Evolutionary conservation across 2,797 vertebrate genomes (phyloP).

Genomic region (Chaenodraco wilsoni): DNA sequence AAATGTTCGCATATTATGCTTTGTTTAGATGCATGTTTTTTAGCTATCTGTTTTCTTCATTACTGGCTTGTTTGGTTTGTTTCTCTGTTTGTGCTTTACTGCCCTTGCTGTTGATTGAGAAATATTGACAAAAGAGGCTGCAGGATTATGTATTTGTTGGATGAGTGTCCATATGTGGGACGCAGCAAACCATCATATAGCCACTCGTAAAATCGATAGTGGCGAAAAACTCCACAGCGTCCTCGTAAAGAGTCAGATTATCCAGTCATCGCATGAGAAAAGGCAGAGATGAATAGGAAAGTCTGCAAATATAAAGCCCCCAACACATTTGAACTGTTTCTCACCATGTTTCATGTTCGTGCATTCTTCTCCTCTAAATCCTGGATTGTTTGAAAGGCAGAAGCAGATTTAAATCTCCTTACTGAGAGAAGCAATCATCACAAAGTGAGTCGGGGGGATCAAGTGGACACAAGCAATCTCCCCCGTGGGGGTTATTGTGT

Average conservation of each 20-base stretch:
- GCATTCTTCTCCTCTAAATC: conserved; percentile 66
- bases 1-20: background rate
- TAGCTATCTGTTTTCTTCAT: background rate
- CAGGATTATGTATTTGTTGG: no score
- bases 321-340: conserved; percentile 19
- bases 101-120: no score
- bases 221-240: conserved; percentile 6
- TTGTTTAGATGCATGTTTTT: background rate
- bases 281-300: conserved; percentile 23
- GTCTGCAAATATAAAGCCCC: background rate
- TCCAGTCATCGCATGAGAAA: conserved; percentile 20
- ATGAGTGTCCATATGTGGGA: background rate
- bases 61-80: background rate
- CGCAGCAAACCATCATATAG: background rate
- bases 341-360: conserved; percentile 21
- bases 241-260: conserved; percentile 10
- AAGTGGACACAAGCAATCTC: conserved; percentile 60
- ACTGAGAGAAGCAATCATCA: conserved; percentile 75
- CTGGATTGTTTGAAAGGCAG: conserved; percentile 58
- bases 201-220: conserved; percentile 5
- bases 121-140: no score
- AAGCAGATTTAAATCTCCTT: conserved; percentile 76
- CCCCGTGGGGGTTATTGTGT: conserved; percentile 47
- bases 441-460: conserved; percentile 71
- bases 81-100: background rate